Conservation (phyloP, 2,113 vertebrate genomes). For the Circaetus cinerascens region DNA sequence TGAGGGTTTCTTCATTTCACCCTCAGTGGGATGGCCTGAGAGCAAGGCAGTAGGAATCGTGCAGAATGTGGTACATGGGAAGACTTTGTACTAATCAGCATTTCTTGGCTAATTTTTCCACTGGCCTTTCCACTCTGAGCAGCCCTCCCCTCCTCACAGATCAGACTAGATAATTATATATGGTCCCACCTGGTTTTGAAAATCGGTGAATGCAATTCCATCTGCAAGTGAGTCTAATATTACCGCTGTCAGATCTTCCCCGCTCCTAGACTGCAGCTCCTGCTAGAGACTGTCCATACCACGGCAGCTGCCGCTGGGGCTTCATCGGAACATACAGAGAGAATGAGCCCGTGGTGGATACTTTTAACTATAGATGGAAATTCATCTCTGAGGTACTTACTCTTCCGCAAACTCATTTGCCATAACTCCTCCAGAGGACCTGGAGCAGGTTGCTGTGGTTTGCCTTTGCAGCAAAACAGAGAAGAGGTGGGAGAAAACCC, state of each 20-base stretch:
- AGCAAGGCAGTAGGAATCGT: not conserved
- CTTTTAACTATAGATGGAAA: not conserved
- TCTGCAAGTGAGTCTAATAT: not conserved
- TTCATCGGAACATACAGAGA: not conserved
- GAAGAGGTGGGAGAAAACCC: not conserved
- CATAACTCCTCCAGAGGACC: not conserved
- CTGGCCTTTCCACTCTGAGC: not conserved
- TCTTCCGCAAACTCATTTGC: not conserved
- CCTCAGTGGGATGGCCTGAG: not conserved
- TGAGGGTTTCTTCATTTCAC: slow-evolving; percentile 3
- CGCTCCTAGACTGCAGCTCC: not conserved
- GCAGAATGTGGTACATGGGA: not conserved
- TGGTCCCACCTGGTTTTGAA: not conserved
- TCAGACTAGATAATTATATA: not conserved
- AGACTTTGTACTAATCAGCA: not conserved
- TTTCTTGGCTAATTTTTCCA: not conserved
- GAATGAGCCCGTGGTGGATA: not conserved
- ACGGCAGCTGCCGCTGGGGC: not conserved
- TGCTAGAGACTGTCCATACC: not conserved
- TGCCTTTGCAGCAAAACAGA: not conserved
- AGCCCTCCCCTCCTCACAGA: not conserved
- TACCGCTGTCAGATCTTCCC: not conserved
- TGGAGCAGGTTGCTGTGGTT: not conserved
- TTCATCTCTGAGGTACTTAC: not conserved
- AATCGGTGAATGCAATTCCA: slow-evolving; percentile 12